Conservation (phyloP, 2,888 invertebrate genomes). For the Muschampia plurimacula region DNA sequence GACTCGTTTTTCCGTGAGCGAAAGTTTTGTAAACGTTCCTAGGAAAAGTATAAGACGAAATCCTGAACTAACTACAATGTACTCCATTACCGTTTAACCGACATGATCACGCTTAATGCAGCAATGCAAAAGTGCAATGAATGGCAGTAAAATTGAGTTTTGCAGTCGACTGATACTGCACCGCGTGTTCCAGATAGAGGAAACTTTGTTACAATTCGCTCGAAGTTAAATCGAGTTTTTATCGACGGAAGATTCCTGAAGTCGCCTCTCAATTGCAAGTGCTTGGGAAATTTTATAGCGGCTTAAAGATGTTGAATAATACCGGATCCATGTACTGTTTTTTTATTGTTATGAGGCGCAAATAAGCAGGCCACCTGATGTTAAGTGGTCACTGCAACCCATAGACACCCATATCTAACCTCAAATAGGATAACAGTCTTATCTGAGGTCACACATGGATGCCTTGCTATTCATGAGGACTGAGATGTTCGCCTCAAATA, state of each 20-base stretch:
- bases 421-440: too few relatives aligned
- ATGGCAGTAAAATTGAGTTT: constrained; percentile 5
- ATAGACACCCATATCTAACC: too few relatives aligned
- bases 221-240: constrained; percentile 20
- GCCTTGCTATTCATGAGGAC: too few relatives aligned
- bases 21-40: too few relatives aligned
- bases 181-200: constrained; percentile 8
- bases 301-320: not conserved
- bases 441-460: too few relatives aligned
- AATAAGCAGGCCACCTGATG: too few relatives aligned
- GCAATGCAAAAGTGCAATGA: not conserved
- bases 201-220: constrained; percentile 21
- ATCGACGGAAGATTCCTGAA: constrained; percentile 14
- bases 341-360: too few relatives aligned
- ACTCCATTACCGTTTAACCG: not conserved
- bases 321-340: not conserved
- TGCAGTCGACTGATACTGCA: constrained; percentile 12
- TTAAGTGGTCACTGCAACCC: too few relatives aligned
- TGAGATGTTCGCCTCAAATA: too few relatives aligned
- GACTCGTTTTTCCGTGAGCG: too few relatives aligned
- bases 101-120: not conserved
- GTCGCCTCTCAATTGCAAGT: not conserved
- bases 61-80: not conserved
- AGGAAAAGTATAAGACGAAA: not conserved
- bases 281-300: not conserved